Percentiles rank a stretch among this genome's conserved stretches.
phyloP scores from a whole-genome alignment of 2,797 vertebrate genomes.

The Scolopax rusticola region DNA sequence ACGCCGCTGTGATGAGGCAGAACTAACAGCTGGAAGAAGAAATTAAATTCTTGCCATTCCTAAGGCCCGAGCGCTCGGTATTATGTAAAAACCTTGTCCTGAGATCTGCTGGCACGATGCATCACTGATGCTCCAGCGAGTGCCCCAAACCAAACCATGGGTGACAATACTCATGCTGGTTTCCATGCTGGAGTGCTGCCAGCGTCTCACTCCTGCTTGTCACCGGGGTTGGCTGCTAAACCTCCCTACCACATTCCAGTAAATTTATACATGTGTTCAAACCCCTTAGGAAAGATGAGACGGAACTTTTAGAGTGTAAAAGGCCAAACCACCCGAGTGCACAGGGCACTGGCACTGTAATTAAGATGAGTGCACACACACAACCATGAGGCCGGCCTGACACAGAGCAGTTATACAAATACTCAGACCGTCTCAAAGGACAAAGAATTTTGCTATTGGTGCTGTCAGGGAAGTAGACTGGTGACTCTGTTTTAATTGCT shows the following conservation, averaged over 20 bases:
- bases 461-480: not conserved
- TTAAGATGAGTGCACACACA: not conserved
- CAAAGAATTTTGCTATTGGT: not conserved
- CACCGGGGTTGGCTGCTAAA: not conserved
- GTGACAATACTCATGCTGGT: not conserved
- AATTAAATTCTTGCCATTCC: not conserved
- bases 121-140: not conserved
- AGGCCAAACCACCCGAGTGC: not conserved
- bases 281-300: not conserved
- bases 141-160: not conserved
- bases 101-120: not conserved
- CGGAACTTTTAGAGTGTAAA: not conserved
- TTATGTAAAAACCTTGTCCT: not conserved
- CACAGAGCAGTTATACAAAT: rapidly evolving
- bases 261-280: not conserved
- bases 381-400: not conserved
- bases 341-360: not conserved
- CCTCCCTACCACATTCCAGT: not conserved
- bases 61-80: not conserved
- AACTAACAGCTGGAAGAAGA: not conserved
- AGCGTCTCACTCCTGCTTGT: not conserved
- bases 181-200: not conserved
- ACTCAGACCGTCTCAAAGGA: not conserved
- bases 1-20: not conserved
- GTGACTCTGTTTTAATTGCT: not conserved